phyloP scores from a whole-genome alignment of 2,113 vertebrate genomes.

The Semnornis frantzii region DNA sequence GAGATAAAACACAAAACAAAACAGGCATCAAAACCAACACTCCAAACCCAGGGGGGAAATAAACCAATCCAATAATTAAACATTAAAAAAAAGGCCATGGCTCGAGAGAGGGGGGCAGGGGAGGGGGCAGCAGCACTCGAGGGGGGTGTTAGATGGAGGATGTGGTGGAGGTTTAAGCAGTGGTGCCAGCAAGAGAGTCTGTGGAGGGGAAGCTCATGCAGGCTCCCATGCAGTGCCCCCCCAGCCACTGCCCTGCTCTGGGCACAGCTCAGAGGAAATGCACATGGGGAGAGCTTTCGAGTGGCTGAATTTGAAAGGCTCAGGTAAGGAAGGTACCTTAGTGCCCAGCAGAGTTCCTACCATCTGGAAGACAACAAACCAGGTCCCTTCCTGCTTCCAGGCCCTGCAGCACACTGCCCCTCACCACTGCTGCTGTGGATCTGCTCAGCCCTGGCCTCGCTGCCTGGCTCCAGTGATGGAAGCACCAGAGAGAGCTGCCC shows the following conservation, averaged over 20 bases:
- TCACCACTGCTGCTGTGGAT: not conserved
- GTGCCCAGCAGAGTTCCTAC: conserved; percentile 48
- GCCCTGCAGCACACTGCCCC: conserved; percentile 18
- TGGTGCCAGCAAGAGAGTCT: conserved; percentile 40
- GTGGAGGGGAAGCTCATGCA: conserved; percentile 79
- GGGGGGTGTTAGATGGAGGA: conserved; percentile 65
- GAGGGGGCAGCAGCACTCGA: conserved; percentile 40
- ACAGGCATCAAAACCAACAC: conserved; percentile 88
- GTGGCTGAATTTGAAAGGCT: conserved; percentile 61
- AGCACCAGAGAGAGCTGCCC: conserved; percentile 39
- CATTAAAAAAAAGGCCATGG: conserved; percentile 68
- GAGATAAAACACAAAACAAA: conserved; percentile 85
- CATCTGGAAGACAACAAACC: conserved; percentile 59
- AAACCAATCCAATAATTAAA: conserved; percentile 74
- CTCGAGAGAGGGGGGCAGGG: not conserved
- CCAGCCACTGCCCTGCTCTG: conserved; percentile 36
- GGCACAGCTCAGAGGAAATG: conserved; percentile 28
- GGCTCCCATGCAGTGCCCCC: conserved; percentile 67
- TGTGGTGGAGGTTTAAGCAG: conserved; percentile 59
- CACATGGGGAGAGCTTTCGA: conserved; percentile 17
- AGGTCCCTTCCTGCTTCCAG: conserved; percentile 56
- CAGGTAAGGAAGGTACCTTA: conserved; percentile 54
- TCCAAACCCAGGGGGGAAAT: conserved; percentile 51
- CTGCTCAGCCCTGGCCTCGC: not conserved
- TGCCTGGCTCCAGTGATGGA: conserved; percentile 42